Evolutionary conservation across 2,113 vertebrate species (phyloP).

Genomic region (rabbit (Oryctolagus cuniculus)): mOryCun1.1 NC_091442.1:36075501-36076000

Average conservation of each 20-base stretch:
- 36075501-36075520: background rate
- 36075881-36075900: background rate
- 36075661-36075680: background rate
- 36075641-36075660: background rate
- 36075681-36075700: background rate
- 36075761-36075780: background rate
- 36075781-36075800: background rate
- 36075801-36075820: background rate
- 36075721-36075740: background rate
- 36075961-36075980: slow-evolving; percentile 26
- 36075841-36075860: background rate
- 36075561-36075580: background rate
- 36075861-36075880: background rate
- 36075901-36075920: background rate
- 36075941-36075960: background rate
- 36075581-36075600: background rate
- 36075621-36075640: background rate
- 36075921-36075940: background rate
- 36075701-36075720: background rate
- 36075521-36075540: background rate
- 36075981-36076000: background rate
- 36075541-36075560: background rate
- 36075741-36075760: background rate
- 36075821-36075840: background rate
- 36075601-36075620: slow-evolving; percentile 32